Evolutionary conservation across 2,113 vertebrate genomes (phyloP), one percentile per base, ranked within the genome.

Genomic region (Seriola dumerili): DNA sequence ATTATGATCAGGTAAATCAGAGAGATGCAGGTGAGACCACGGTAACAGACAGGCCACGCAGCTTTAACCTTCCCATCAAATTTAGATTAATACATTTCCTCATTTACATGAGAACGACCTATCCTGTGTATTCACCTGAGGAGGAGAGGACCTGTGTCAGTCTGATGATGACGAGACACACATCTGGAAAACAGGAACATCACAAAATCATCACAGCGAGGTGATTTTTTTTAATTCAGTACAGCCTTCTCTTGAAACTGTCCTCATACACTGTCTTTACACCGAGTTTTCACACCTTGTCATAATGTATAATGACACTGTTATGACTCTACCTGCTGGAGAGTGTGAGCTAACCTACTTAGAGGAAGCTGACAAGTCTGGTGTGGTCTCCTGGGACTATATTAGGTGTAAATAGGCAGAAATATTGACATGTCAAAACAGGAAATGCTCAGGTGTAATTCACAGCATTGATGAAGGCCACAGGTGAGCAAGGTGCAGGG

Each of bases 391-490:
- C 4, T 21, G 62, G 54, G 68, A 55, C 32, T 12, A 55, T 8
- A 54, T 63, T 81, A 72, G 23, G 46, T 40, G 46, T n/a, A 46
- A 57, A 72, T 72, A 46, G 44, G 9, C 58, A 48, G 14, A n/a
- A 42, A 65, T 29, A 21, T 64, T 23, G 6, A 1, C 61, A 0
- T 6, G 19, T 19, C 10, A 64, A 65, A 21, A 21, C 64, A 58
- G 13, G 8, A 11, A 34, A 59, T 16, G 7, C 42, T 25, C 21
- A 2, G 29, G 29, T 32, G 34, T 40, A 63, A 36, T 19, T 62
- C 19, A 36, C 7, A 40, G n/a, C 11, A n/a, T 3, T n/a, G 21
- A 61, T 23, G 10, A n/a, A 61, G 38, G n/a, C 40, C 3, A 8
- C 32, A 34, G 40, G 0, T 72, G 17, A 46, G 34, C 29, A 29